These are phyloP conservation scores for Semicossyphus pulcher DNA, from an alignment of 2,113 vertebrate species.

Conservation along the genomic window DNA sequence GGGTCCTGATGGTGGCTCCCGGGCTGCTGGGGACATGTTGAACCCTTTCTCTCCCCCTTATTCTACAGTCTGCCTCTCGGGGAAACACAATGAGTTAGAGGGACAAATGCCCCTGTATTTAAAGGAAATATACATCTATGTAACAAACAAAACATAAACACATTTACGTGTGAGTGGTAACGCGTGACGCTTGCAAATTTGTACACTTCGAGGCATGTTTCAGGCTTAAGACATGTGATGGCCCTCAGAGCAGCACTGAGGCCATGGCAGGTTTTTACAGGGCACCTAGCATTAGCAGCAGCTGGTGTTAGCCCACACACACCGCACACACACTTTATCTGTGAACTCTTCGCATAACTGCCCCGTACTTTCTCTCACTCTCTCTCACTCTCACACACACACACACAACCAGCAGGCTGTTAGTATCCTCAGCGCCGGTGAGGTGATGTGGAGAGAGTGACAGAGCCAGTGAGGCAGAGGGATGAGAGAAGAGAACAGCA, in stretches of 20 bases:
- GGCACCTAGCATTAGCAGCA: conserved; percentile 61
- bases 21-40: no score
- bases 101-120: no score
- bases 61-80: neutral
- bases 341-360: neutral
- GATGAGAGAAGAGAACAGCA: conserved; percentile 56
- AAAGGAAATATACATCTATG: no score
- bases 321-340: neutral
- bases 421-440: conserved; percentile 64
- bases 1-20: neutral
- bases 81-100: no score
- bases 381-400: conserved; percentile 13
- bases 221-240: conserved; percentile 59
- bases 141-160: no score
- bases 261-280: conserved; percentile 44
- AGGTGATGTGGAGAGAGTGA: conserved; percentile 68
- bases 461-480: conserved; percentile 48
- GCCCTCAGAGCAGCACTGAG: conserved; percentile 58
- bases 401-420: conserved; percentile 65
- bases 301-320: conserved; percentile 50
- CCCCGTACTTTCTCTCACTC: neutral
- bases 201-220: conserved; percentile 61
- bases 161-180: neutral
- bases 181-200: neutral
- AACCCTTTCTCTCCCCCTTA: no score